phyloP scores from a whole-genome alignment of 2,888 invertebrate genomes.

The Amphipoea lucens region DNA sequence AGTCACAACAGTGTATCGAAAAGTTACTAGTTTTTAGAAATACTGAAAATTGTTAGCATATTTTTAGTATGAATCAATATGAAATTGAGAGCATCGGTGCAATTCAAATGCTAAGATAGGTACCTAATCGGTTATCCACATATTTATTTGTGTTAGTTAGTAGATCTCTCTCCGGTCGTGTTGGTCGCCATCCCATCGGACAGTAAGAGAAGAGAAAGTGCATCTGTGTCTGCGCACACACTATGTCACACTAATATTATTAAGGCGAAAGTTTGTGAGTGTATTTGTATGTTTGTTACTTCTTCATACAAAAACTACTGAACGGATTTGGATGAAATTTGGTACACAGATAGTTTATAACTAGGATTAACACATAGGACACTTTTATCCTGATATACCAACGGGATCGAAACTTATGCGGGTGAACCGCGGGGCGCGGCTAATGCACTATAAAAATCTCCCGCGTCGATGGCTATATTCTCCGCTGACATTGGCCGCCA shows the following conservation, averaged over 20 bases:
- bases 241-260: background rate
- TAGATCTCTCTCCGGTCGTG: background rate
- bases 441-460: background rate
- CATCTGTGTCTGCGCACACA: background rate
- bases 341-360: too few relatives aligned
- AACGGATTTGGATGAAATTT: too few relatives aligned
- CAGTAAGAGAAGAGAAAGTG: background rate
- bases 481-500: background rate
- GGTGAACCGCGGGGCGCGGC: too few relatives aligned
- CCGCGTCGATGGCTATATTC: background rate
- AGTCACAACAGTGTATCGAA: conserved; percentile 2
- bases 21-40: background rate
- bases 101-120: background rate
- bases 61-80: conserved; percentile 25
- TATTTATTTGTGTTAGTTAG: background rate
- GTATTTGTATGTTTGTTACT: too few relatives aligned
- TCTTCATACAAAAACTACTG: too few relatives aligned
- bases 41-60: background rate
- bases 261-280: too few relatives aligned
- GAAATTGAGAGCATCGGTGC: background rate
- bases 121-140: background rate
- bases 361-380: too few relatives aligned
- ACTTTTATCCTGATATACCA: too few relatives aligned
- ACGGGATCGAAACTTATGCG: too few relatives aligned
- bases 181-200: background rate